Conservation (phyloP, 2,888 invertebrate genomes). For the Pogonocherus hispidulus region DNA sequence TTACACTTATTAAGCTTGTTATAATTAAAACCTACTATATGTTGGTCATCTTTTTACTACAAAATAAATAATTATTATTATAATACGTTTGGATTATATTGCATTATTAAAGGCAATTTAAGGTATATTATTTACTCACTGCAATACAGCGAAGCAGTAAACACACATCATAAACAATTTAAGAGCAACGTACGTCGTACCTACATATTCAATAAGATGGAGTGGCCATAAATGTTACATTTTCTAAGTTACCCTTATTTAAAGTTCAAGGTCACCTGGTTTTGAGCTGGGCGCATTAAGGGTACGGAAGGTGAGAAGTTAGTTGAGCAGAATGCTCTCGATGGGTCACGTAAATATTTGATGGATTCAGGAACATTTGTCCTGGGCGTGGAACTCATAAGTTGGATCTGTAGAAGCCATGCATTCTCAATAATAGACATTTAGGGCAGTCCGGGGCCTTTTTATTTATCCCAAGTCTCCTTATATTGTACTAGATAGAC, state of each 20-base stretch:
- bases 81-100: no score
- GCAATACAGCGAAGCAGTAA: neutral
- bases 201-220: slow-evolving; percentile 26
- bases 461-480: slow-evolving; percentile 48
- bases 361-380: slow-evolving; percentile 57
- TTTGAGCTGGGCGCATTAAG: slow-evolving; percentile 33
- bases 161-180: slow-evolving; percentile 26
- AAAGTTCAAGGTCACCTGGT: slow-evolving; percentile 39
- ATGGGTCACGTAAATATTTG: slow-evolving; percentile 59
- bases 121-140: no score
- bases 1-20: no score
- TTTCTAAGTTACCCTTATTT: slow-evolving; percentile 28
- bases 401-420: slow-evolving; percentile 55
- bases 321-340: slow-evolving; percentile 46
- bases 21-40: no score
- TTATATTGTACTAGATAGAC: slow-evolving; percentile 17
- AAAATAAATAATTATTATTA: no score
- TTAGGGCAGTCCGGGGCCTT: slow-evolving; percentile 57
- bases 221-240: slow-evolving; percentile 30
- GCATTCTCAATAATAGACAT: slow-evolving; percentile 62
- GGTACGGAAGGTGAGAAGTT: slow-evolving; percentile 40
- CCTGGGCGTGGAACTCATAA: slow-evolving; percentile 55
- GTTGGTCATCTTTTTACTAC: no score
- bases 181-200: neutral
- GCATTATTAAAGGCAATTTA: no score